Percentiles rank a stretch among this genome's conserved stretches.
Conservation (phyloP, 2,113 vertebrate species). For the Halichoeres trimaculatus region DNA sequence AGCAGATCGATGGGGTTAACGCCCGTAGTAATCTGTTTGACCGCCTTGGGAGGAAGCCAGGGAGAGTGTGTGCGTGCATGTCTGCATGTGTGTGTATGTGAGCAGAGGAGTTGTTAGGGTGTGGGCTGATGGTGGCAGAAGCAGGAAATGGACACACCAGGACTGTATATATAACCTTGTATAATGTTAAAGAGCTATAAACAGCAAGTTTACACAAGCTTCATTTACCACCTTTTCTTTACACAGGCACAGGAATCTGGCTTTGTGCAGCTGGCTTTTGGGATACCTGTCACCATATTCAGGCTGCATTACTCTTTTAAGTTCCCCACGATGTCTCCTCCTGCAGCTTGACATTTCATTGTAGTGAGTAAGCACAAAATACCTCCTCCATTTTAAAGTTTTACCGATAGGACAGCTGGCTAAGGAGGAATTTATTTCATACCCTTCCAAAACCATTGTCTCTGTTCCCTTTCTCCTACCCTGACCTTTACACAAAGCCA, state of each 20-base stretch:
- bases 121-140: constrained; percentile 17
- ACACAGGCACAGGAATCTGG: neutral
- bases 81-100: neutral
- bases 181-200: constrained; percentile 20
- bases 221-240: too few relatives aligned
- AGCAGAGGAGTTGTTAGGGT: neutral
- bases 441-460: constrained; percentile 32
- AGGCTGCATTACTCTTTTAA: neutral
- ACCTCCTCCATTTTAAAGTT: constrained; percentile 27
- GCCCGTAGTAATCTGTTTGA: constrained; percentile 72
- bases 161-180: constrained; percentile 11
- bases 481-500: constrained; percentile 63
- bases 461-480: constrained; percentile 30
- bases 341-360: constrained; percentile 39
- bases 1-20: constrained; percentile 74
- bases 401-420: constrained; percentile 30
- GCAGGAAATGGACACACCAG: constrained; percentile 26
- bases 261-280: neutral
- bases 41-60: constrained; percentile 67
- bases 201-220: constrained; percentile 7
- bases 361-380: constrained; percentile 1
- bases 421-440: constrained; percentile 42
- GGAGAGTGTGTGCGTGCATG: constrained; percentile 33
- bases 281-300: constrained; percentile 1
- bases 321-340: constrained; percentile 17